phyloP scores from a whole-genome alignment of 1,140 invertebrate species.

The Helicorthomorpha holstii region DNA sequence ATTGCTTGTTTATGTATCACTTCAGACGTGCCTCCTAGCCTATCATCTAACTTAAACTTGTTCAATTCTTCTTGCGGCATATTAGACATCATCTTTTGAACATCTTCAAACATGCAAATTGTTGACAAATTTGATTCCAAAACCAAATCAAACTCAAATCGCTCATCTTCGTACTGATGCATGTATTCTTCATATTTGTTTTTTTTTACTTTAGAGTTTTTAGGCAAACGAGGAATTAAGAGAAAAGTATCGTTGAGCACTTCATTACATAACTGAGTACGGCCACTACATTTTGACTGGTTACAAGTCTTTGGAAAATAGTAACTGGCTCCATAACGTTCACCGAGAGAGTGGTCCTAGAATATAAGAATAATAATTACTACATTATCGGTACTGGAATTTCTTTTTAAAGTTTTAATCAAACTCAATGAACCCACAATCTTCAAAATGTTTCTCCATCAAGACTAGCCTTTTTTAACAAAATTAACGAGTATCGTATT shows the following conservation, averaged over 20 bases:
- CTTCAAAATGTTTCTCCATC: too few species aligned
- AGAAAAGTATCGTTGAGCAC: slow-evolving; percentile 97
- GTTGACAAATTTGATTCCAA: slow-evolving; percentile 91
- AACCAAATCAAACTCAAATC: slow-evolving; percentile 88
- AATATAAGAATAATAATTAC: slow-evolving; percentile 9
- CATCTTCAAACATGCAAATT: slow-evolving; percentile 76
- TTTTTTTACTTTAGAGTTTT: slow-evolving; percentile 94
- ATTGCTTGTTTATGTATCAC: slow-evolving; percentile 80
- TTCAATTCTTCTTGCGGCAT: slow-evolving; percentile 78
- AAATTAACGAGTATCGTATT: too few species aligned
- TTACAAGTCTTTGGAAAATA: slow-evolving; percentile 68
- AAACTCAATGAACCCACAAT: background rate
- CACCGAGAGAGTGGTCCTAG: slow-evolving; percentile 81
- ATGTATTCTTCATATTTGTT: slow-evolving; percentile 97
- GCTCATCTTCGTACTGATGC: slow-evolving; percentile 89
- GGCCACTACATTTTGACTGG: slow-evolving; percentile 75
- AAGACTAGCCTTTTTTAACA: too few species aligned
- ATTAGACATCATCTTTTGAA: slow-evolving; percentile 74
- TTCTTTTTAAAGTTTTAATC: background rate
- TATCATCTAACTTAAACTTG: slow-evolving; percentile 79
- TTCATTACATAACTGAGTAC: slow-evolving; percentile 74
- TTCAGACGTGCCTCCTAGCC: slow-evolving; percentile 74
- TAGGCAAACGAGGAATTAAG: slow-evolving; percentile 96
- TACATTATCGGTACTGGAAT: background rate
- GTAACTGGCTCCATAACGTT: slow-evolving; percentile 90